These are phyloP conservation scores for Drosophila villosipedis DNA, from an alignment of 2,888 invertebrate species.

Conservation along the genomic window DNA sequence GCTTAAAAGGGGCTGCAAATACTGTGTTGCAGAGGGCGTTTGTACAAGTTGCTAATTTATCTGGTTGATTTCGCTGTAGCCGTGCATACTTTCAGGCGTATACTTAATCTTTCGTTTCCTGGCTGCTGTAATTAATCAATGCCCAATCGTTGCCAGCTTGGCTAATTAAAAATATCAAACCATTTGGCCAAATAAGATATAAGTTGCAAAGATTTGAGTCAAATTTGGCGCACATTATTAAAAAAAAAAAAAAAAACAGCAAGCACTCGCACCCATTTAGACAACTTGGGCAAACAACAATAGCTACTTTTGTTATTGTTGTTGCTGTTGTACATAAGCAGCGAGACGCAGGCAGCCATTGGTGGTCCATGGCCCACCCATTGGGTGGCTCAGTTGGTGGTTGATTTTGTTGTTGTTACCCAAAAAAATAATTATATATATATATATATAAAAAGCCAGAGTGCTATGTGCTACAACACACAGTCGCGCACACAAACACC, in stretches of 20 bases:
- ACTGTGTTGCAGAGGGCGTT: not conserved
- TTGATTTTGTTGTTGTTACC: slow-evolving; percentile 49
- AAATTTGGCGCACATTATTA: slow-evolving; percentile 32
- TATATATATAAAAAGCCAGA: slow-evolving; percentile 39
- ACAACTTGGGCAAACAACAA: slow-evolving; percentile 56
- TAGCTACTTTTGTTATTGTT: slow-evolving; percentile 21
- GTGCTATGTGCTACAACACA: slow-evolving; percentile 28
- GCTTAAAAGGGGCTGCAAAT: slow-evolving; percentile 19
- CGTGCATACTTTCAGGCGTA: slow-evolving; percentile 45
- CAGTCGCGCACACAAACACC: not conserved
- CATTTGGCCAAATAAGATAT: slow-evolving; percentile 24
- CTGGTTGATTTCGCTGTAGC: slow-evolving; percentile 4
- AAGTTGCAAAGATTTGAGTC: slow-evolving; percentile 32
- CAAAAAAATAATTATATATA: slow-evolving; percentile 35
- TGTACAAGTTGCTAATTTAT: slow-evolving; percentile 20
- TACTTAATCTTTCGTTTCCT: slow-evolving; percentile 40
- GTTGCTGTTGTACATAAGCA: slow-evolving; percentile 65
- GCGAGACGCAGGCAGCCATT: slow-evolving; percentile 66
- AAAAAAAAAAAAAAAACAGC: slow-evolving; percentile 17
- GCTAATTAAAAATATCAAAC: slow-evolving; percentile 57
- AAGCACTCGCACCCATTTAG: slow-evolving; percentile 29
- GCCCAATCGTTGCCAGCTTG: slow-evolving; percentile 1
- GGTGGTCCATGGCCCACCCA: slow-evolving; percentile 72
- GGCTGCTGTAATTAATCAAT: slow-evolving; percentile 40
- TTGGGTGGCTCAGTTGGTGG: slow-evolving; percentile 63